Percentiles rank a stretch among this genome's conserved stretches.
Evolutionary conservation across 2,113 vertebrate species (phyloP).

Genomic region (Callipepla californica): DNA sequence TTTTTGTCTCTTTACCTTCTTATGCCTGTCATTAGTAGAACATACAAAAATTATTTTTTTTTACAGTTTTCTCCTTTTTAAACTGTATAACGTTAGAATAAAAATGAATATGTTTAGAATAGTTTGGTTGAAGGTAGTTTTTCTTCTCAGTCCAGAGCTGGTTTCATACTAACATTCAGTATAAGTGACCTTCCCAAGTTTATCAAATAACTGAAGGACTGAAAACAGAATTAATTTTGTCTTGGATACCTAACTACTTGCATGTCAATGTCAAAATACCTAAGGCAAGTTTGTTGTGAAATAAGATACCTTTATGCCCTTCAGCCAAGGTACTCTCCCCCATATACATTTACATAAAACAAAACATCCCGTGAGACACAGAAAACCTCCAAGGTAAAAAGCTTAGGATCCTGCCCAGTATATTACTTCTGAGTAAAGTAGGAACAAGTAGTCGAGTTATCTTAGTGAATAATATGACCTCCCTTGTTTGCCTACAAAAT

Average conservation of each 20-base stretch:
- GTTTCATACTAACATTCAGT: not conserved
- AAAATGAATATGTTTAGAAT: not conserved
- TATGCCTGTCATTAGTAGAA: not conserved
- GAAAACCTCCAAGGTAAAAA: slow-evolving; percentile 6
- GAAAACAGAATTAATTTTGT: slow-evolving; percentile 30
- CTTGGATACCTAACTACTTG: not conserved
- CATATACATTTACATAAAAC: slow-evolving; percentile 6
- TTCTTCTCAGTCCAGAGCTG: not conserved
- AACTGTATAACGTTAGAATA: not conserved
- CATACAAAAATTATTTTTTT: not conserved
- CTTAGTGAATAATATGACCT: not conserved
- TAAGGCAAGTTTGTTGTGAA: not conserved
- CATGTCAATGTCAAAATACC: not conserved
- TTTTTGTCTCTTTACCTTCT: not conserved
- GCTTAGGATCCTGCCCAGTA: not conserved
- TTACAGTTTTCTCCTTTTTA: not conserved
- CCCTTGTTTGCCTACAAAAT: slow-evolving; percentile 18
- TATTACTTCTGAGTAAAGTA: not conserved
- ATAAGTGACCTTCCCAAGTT: slow-evolving; percentile 31
- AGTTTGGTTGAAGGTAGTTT: not conserved
- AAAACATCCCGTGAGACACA: not conserved
- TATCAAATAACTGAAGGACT: not conserved
- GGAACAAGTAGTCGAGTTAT: not conserved
- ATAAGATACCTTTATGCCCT: not conserved
- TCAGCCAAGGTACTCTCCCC: slow-evolving; percentile 10